Evolutionary conservation across 2,797 vertebrate species (phyloP), one percentile per base, ranked within the genome.

Genomic region (Graptemys geographica): DNA sequence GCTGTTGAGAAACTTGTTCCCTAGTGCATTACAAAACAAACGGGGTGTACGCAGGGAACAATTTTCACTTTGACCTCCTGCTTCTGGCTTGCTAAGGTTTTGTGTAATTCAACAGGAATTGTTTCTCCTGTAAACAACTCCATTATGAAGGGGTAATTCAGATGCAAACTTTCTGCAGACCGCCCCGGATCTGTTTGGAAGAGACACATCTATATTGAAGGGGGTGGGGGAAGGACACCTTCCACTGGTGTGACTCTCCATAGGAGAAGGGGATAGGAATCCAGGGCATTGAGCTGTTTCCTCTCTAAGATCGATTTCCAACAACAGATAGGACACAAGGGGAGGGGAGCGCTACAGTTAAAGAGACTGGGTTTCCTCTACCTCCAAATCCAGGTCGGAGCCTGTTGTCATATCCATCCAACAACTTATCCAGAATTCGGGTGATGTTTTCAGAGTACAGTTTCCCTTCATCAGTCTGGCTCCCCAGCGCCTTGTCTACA

Each of bases 341-440:
- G 51, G 11, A 23, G 11, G 31, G 33, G 11, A n/a, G 69, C 11
- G 41, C 33, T 85, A 82, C 28, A 51, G 78, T 47, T 8, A 31
- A 52, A 51, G 47, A 79, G 8, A 19, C 13, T 44, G 18, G 2
- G 2, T 10, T 28, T 37, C 27, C 25, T 47, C 94, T 99, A 99
- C 99, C 99, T 98, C 99, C 99, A 96, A 99, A 99, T 95, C 99
- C 99, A 19, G 99, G 99, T 51, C 99, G 98, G 18, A 99, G 98
- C 84, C 99, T 98, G 98, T 99, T 99, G 98, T 99, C 99, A 90
- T 99, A 99, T 88, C 99, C 99, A 95, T 99, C 99, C 96, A 99
- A 97, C 97, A 99, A 98, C 97, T 99, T 99, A 97, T 99, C 99
- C 97, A 99, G 98, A 94, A 99, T 99, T 12, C 99, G 99, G 85